Percentiles rank a stretch among this genome's conserved stretches.
Evolutionary conservation across 2,113 vertebrate genomes (phyloP).

Genomic region (Actinemys pallida): DNA sequence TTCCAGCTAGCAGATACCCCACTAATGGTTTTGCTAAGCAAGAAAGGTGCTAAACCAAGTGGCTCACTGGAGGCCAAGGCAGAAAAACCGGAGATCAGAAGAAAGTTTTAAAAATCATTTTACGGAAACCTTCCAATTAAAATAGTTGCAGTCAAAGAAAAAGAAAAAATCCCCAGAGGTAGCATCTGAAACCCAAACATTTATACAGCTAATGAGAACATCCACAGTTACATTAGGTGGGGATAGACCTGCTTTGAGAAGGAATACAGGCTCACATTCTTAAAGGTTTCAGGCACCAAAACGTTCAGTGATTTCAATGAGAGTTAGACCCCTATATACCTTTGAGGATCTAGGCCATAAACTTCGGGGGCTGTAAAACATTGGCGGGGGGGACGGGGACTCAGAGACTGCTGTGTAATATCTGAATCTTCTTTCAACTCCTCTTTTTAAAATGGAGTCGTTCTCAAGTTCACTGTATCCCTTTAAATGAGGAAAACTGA

Average conservation of each 20-base stretch:
- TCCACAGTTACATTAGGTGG: background rate
- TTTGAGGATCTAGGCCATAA: background rate
- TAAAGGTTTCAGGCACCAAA: background rate
- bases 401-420: background rate
- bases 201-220: background rate
- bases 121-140: background rate
- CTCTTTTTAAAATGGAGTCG: background rate
- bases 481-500: background rate
- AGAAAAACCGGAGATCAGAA: background rate
- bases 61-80: background rate
- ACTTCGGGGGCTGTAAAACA: background rate
- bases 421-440: background rate
- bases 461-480: background rate
- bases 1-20: background rate
- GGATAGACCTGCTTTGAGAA: background rate
- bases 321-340: background rate
- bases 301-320: background rate
- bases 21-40: fast-evolving
- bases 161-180: background rate
- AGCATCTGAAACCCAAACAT: fast-evolving
- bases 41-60: fast-evolving
- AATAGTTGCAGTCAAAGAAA: background rate
- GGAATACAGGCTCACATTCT: background rate
- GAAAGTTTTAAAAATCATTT: background rate
- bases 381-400: background rate